phyloP scores from a whole-genome alignment of 2,113 vertebrate species.

The Thamnaconus septentrionalis region DNA sequence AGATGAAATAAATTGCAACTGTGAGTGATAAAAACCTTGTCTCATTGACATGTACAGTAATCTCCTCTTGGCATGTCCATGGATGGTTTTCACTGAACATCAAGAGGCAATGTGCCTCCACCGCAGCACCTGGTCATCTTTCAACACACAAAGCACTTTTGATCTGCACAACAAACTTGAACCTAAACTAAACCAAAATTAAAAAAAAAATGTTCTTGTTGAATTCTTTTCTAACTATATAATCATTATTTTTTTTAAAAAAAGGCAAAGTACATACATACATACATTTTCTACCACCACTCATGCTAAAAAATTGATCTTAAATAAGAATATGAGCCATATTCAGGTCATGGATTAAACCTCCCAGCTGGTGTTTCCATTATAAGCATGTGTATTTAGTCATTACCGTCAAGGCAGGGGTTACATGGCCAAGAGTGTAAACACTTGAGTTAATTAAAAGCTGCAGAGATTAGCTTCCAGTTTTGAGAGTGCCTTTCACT shows the following conservation, averaged over 20 bases:
- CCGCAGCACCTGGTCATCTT: too few relatives aligned
- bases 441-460: conserved; percentile 51
- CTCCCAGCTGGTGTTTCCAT: conserved; percentile 17
- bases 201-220: too few relatives aligned
- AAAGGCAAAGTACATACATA: too few relatives aligned
- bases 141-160: too few relatives aligned
- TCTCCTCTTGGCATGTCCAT: too few relatives aligned
- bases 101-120: too few relatives aligned
- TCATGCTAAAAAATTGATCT: too few relatives aligned
- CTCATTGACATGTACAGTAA: background rate
- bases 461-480: conserved; percentile 39
- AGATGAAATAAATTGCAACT: background rate
- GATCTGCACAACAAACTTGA: too few relatives aligned
- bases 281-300: background rate
- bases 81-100: too few relatives aligned
- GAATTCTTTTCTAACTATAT: too few relatives aligned
- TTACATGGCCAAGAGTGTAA: conserved; percentile 35
- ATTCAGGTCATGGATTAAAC: conserved; percentile 49
- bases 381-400: conserved; percentile 20
- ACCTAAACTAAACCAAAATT: too few relatives aligned
- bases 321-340: background rate
- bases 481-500: conserved; percentile 49
- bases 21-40: background rate
- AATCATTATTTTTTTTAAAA: too few relatives aligned
- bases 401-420: conserved; percentile 30